phyloP scores from a whole-genome alignment of 2,888 invertebrate species.

The Ophion ellenae region DNA sequence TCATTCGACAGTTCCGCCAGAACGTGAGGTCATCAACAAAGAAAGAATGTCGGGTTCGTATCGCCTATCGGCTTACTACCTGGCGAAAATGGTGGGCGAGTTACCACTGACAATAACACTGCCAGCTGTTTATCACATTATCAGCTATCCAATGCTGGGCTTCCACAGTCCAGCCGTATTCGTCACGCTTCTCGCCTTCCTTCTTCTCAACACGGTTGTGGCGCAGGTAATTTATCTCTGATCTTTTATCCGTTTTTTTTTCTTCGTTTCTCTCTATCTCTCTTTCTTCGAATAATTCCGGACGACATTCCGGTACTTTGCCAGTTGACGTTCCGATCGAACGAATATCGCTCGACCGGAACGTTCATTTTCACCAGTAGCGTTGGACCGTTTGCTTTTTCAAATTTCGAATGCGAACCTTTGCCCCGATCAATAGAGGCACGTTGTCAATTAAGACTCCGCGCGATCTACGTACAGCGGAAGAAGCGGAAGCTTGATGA shows the following conservation, averaged over 20 bases:
- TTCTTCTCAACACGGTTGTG: slow-evolving; percentile 89
- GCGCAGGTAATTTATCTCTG: slow-evolving; percentile 86
- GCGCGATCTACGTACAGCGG: too few relatives aligned
- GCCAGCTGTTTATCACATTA: slow-evolving; percentile 90
- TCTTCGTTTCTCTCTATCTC: slow-evolving; percentile 2
- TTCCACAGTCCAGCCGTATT: slow-evolving; percentile 88
- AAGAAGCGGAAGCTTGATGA: too few relatives aligned
- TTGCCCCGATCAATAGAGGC: neutral
- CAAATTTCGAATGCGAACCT: neutral
- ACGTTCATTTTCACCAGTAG: neutral
- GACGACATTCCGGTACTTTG: neutral
- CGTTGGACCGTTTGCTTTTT: neutral
- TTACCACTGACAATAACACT: slow-evolving; percentile 90
- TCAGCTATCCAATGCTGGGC: slow-evolving; percentile 91
- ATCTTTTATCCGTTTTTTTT: slow-evolving; percentile 14
- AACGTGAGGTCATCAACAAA: slow-evolving; percentile 91
- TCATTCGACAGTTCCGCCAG: slow-evolving; percentile 88
- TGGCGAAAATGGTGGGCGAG: slow-evolving; percentile 93
- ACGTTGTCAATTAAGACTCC: too few relatives aligned
- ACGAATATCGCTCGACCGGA: neutral
- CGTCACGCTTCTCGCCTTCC: slow-evolving; percentile 88
- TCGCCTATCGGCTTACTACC: slow-evolving; percentile 91
- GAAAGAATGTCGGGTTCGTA: slow-evolving; percentile 92
- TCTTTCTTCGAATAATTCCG: slow-evolving; percentile 56
- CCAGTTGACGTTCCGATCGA: neutral